Conservation (phyloP, 2,113 vertebrate species). For the Proterorhinus semilunaris region DNA sequence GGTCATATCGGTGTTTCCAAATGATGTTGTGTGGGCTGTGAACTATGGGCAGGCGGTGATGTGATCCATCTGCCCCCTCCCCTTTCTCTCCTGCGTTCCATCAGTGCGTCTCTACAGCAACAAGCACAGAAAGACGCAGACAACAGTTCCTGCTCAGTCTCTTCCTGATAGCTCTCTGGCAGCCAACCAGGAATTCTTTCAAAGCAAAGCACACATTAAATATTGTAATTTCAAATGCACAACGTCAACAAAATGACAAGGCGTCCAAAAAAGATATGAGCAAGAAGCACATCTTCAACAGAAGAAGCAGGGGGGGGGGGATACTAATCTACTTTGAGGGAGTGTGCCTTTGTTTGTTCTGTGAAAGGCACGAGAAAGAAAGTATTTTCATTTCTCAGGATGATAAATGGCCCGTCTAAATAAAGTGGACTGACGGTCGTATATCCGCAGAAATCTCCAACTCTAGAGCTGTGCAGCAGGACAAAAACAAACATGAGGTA, state of each 20-base stretch:
- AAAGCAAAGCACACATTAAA: slow-evolving; percentile 62
- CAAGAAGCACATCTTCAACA: slow-evolving; percentile 30
- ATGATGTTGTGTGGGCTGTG: slow-evolving; percentile 44
- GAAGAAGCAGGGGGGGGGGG: slow-evolving; percentile 1
- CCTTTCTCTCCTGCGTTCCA: slow-evolving; percentile 70
- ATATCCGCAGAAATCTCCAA: slow-evolving; percentile 19
- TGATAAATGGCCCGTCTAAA: slow-evolving; percentile 47
- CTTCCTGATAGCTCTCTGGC: slow-evolving; percentile 69
- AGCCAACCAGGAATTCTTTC: slow-evolving; percentile 64
- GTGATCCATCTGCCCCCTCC: slow-evolving; percentile 53
- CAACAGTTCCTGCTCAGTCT: slow-evolving; percentile 74
- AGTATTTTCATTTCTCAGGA: slow-evolving; percentile 52
- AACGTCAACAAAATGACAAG: slow-evolving; percentile 57
- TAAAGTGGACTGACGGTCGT: slow-evolving; percentile 19
- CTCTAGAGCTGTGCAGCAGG: slow-evolving; percentile 23
- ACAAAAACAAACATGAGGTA: slow-evolving; percentile 68
- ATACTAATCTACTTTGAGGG: neutral
- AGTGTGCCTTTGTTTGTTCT: slow-evolving; percentile 41
- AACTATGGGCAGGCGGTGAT: slow-evolving; percentile 48
- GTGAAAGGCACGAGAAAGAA: slow-evolving; percentile 46
- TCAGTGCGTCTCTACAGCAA: slow-evolving; percentile 73
- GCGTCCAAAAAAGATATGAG: slow-evolving; percentile 40
- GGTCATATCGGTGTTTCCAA: slow-evolving; percentile 39
- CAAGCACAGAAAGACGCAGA: slow-evolving; percentile 61
- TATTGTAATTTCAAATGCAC: slow-evolving; percentile 58